phyloP scores from a whole-genome alignment of 2,113 vertebrate genomes.

The Poeciliopsis prolifica region DNA sequence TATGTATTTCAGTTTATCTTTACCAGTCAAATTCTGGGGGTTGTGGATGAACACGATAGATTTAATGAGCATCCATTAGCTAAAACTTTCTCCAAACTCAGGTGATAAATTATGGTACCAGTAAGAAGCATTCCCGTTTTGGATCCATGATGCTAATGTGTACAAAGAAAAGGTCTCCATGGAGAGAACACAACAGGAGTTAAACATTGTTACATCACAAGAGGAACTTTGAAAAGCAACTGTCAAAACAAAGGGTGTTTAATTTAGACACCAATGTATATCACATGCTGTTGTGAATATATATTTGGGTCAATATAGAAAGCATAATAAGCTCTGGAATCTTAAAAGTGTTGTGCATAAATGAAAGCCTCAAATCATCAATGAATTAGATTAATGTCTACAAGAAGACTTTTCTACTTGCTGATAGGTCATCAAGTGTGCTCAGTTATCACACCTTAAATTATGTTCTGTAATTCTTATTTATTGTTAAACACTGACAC shows the following conservation, averaged over 20 bases:
- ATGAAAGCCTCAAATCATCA: not conserved
- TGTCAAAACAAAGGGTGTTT: constrained; percentile 62
- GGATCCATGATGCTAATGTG: constrained; percentile 35
- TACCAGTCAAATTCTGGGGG: not conserved
- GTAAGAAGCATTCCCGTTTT: constrained; percentile 17
- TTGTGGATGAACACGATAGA: not conserved
- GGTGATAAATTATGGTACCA: not conserved
- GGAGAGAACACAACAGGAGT: constrained; percentile 62
- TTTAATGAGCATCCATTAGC: not conserved
- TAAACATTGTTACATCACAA: constrained; percentile 46
- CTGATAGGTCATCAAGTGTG: too few species aligned
- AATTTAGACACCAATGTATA: constrained; percentile 25
- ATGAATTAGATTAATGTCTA: not conserved
- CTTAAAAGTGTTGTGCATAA: not conserved
- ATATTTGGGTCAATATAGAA: constrained; percentile 17
- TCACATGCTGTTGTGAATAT: constrained; percentile 5
- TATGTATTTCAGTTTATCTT: not conserved
- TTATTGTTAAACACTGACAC: not conserved
- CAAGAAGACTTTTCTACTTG: not conserved
- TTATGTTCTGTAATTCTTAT: not conserved
- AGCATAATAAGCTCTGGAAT: not conserved
- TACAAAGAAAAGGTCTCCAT: constrained; percentile 57
- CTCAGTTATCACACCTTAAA: not conserved
- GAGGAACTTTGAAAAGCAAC: constrained; percentile 61
- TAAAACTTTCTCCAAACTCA: not conserved